A percentile compares a stretch with the other conserved stretches of the same genome.
Conservation (phyloP, 30 jellyfish, hydroid and myxozoan species). For the Calvadosia cruxmelitensis region DNA sequence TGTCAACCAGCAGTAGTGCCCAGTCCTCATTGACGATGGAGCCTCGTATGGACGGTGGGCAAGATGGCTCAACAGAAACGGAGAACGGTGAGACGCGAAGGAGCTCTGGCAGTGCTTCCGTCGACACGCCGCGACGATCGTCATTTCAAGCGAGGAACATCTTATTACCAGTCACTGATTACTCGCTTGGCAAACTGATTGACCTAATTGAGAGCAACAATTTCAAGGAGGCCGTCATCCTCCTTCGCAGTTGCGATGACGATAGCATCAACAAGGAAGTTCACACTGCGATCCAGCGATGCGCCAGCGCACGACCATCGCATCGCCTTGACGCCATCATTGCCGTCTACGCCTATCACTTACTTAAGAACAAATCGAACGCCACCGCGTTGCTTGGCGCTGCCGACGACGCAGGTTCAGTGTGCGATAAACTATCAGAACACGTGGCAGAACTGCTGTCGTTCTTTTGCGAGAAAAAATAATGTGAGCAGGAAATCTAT, state of each 20-base stretch:
- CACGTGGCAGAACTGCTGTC: constrained; percentile 72
- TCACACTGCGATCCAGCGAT: background rate
- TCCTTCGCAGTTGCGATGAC: constrained; percentile 38
- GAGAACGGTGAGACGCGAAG: background rate
- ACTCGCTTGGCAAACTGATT: constrained; percentile 24
- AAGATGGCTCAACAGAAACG: background rate
- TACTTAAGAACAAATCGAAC: constrained; percentile 40
- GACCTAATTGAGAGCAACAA: constrained; percentile 36
- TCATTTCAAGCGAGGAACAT: background rate
- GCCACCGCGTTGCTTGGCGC: constrained; percentile 65
- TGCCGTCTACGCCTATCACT: constrained; percentile 48
- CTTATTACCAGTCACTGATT: background rate
- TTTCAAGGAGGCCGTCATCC: constrained; percentile 40
- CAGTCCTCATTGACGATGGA: background rate
- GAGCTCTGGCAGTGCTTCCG: background rate
- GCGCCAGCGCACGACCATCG: constrained; percentile 14
- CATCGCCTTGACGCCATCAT: constrained; percentile 48
- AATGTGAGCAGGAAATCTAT: no score
- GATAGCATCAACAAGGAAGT: constrained; percentile 10
- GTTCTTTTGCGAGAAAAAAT: constrained; percentile 8
- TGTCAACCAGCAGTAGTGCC: no score
- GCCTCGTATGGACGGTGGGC: background rate
- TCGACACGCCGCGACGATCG: background rate
- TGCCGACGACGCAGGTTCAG: constrained; percentile 27
- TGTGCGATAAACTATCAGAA: constrained; percentile 80